Conservation (phyloP, 2,113 vertebrate genomes). For the Coptodon bakossiorum region DNA sequence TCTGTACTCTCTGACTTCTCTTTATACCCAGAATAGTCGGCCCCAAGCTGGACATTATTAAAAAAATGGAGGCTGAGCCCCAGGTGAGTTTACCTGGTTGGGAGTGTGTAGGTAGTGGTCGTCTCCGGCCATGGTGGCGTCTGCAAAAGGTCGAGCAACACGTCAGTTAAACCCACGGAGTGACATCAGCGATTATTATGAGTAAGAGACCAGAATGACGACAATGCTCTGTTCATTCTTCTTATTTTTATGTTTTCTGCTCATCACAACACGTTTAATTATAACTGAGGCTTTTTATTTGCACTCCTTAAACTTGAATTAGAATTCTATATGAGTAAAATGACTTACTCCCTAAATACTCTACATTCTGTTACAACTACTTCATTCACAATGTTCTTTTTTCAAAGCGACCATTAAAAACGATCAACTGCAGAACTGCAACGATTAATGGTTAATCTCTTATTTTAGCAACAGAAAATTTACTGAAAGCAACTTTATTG, state of each 20-base stretch:
- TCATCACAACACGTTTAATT: neutral
- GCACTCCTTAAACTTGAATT: neutral
- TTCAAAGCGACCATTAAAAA: neutral
- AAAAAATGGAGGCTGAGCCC: neutral
- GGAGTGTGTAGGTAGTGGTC: constrained; percentile 45
- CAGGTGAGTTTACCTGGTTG: constrained; percentile 39
- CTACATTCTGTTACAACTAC: neutral
- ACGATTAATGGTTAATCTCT: neutral
- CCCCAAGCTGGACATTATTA: neutral
- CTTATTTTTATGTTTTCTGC: neutral
- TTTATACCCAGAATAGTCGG: neutral
- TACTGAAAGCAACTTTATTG: neutral
- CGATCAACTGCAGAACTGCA: neutral
- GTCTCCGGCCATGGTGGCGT: constrained; percentile 60
- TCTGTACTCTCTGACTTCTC: neutral
- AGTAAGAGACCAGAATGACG: neutral
- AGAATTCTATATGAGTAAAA: neutral
- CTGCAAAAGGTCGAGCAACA: constrained; percentile 7
- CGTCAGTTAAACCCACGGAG: neutral
- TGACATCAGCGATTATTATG: neutral
- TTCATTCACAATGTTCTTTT: neutral
- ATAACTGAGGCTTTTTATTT: neutral
- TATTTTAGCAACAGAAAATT: neutral
- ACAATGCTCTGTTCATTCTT: neutral
- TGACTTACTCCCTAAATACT: neutral